phyloP scores from a whole-genome alignment of 1,140 invertebrate species.

The Triops cancriformis region DNA sequence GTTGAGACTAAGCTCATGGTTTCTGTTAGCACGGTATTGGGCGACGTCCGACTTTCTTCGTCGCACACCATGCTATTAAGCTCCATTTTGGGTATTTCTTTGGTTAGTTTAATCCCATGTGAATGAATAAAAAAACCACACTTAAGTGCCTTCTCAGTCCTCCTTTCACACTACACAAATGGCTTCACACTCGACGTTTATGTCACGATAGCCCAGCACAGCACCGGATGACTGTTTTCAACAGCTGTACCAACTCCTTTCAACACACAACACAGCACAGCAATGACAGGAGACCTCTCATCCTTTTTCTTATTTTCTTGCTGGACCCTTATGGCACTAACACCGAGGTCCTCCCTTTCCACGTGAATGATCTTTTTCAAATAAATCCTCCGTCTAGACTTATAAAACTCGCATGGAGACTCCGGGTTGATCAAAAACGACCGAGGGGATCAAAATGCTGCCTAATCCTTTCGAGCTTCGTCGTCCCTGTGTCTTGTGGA shows the following conservation, averaged over 20 bases:
- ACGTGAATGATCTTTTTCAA: background rate
- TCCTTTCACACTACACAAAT: background rate
- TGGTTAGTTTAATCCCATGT: background rate
- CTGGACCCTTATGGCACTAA: background rate
- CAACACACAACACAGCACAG: background rate
- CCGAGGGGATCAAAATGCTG: background rate
- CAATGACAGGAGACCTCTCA: constrained; percentile 7
- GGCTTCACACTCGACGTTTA: constrained; percentile 1
- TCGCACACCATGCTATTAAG: background rate
- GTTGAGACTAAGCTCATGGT: constrained; percentile 2
- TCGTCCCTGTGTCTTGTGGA: background rate
- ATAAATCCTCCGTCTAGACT: constrained; percentile 13
- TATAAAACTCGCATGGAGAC: background rate
- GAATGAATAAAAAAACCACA: background rate
- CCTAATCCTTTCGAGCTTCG: background rate
- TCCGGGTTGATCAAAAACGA: background rate
- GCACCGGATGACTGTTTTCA: background rate
- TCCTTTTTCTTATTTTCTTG: background rate
- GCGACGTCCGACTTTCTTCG: background rate
- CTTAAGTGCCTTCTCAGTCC: background rate
- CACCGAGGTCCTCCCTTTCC: background rate
- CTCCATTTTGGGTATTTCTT: background rate
- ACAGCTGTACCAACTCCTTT: background rate
- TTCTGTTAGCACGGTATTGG: background rate
- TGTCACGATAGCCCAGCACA: background rate